Conservation (phyloP, 2,797 vertebrate species). For the Spinus pinus region DNA sequence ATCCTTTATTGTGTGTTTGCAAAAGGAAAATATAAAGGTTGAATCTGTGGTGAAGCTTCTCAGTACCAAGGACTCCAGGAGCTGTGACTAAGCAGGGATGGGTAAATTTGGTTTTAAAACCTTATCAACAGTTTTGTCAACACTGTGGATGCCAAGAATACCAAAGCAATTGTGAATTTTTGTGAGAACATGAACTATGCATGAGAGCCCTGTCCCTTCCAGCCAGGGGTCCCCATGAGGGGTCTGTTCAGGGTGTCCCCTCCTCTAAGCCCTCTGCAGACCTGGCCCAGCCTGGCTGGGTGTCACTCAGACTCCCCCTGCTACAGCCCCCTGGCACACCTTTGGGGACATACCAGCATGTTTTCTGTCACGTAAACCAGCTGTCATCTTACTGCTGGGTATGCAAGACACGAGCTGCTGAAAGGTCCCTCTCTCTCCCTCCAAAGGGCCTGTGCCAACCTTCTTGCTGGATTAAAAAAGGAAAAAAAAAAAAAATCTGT, state of each 20-base stretch:
- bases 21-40: neutral
- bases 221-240: neutral
- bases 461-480: neutral
- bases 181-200: neutral
- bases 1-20: neutral
- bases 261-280: neutral
- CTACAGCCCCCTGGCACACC: neutral
- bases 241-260: neutral
- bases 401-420: neutral
- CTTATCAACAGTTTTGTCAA: neutral
- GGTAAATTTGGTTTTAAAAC: neutral
- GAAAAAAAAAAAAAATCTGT: neutral
- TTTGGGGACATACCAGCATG: neutral
- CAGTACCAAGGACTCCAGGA: neutral
- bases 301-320: neutral
- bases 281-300: neutral
- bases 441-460: neutral
- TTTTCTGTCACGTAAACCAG: neutral
- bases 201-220: neutral
- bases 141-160: neutral
- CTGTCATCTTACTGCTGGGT: neutral
- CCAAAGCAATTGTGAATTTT: neutral
- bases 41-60: neutral
- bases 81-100: neutral
- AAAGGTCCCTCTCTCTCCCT: neutral